Evolutionary conservation across 2,797 vertebrate species (phyloP).

Genomic region (Microcaecilia unicolor): DNA sequence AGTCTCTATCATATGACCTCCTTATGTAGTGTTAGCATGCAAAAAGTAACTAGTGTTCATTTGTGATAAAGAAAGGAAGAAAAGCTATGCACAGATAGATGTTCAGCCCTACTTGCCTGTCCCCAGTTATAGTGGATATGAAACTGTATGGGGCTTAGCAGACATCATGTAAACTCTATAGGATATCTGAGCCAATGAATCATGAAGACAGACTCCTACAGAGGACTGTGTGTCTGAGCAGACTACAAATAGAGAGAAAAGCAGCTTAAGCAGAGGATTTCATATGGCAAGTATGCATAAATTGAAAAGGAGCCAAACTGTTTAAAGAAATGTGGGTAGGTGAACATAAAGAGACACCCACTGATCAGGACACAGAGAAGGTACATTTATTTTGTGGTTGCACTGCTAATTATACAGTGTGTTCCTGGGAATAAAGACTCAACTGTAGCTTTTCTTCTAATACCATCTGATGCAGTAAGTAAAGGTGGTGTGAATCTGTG

Average conservation of each 20-base stretch:
- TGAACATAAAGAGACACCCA: slow-evolving; percentile 3
- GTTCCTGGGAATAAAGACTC: slow-evolving; percentile 7
- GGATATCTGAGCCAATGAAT: slow-evolving; percentile 65
- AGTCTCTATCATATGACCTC: slow-evolving; percentile 46
- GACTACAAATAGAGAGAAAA: slow-evolving; percentile 55
- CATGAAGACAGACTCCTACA: slow-evolving; percentile 54
- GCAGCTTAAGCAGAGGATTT: slow-evolving; percentile 53
- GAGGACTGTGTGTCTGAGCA: slow-evolving; percentile 57
- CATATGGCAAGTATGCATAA: slow-evolving; percentile 42
- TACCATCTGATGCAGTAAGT: no score
- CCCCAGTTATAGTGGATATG: slow-evolving; percentile 61
- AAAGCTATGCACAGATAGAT: slow-evolving; percentile 53
- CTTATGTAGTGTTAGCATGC: slow-evolving; percentile 22
- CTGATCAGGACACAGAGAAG: slow-evolving; percentile 4
- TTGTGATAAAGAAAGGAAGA: slow-evolving; percentile 46
- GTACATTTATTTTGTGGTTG: not conserved
- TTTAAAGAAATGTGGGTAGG: slow-evolving; percentile 22
- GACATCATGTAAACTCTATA: slow-evolving; percentile 60
- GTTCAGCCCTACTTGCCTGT: slow-evolving; percentile 51
- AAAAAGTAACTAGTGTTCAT: slow-evolving; percentile 52
- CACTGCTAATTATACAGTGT: slow-evolving; percentile 14
- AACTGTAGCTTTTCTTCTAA: not conserved
- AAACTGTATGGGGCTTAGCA: slow-evolving; percentile 58
- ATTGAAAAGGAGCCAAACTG: slow-evolving; percentile 43
- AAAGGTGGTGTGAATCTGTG: no score